phyloP scores from a whole-genome alignment of 2,888 invertebrate species.

The Epiblema foenella region DNA sequence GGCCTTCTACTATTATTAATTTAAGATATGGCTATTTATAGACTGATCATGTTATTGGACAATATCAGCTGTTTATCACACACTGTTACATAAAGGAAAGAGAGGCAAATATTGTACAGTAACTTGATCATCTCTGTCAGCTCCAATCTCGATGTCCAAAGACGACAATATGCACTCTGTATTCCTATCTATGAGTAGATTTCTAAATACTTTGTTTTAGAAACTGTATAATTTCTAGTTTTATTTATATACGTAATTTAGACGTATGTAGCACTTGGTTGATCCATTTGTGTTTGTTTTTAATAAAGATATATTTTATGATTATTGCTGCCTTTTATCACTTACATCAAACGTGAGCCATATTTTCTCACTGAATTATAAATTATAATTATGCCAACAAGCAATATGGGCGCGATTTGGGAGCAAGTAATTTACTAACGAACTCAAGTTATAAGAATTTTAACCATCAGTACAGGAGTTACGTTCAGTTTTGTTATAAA shows the following conservation, averaged over 20 bases:
- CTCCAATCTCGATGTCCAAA: conserved; percentile 60
- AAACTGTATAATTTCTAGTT: conserved; percentile 48
- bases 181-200: conserved; percentile 66
- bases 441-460: no score
- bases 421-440: no score
- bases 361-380: neutral
- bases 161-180: conserved; percentile 69
- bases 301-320: conserved; percentile 73
- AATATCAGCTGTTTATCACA: neutral
- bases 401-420: no score
- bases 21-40: conserved; percentile 2
- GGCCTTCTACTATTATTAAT: conserved; percentile 28
- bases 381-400: no score
- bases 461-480: no score
- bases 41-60: conserved; percentile 7
- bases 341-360: neutral
- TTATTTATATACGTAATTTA: conserved; percentile 27
- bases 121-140: neutral
- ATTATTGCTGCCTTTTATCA: conserved; percentile 49
- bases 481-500: no score
- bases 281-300: conserved; percentile 63
- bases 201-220: conserved; percentile 41
- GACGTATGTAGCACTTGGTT: conserved; percentile 36
- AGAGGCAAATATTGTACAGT: neutral
- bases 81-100: neutral